Percentiles rank a stretch among this genome's conserved stretches.
These are phyloP conservation scores for Zaprionus obscuricornis DNA, from an alignment of 2,888 invertebrate species.

Conservation along the genomic window DNA sequence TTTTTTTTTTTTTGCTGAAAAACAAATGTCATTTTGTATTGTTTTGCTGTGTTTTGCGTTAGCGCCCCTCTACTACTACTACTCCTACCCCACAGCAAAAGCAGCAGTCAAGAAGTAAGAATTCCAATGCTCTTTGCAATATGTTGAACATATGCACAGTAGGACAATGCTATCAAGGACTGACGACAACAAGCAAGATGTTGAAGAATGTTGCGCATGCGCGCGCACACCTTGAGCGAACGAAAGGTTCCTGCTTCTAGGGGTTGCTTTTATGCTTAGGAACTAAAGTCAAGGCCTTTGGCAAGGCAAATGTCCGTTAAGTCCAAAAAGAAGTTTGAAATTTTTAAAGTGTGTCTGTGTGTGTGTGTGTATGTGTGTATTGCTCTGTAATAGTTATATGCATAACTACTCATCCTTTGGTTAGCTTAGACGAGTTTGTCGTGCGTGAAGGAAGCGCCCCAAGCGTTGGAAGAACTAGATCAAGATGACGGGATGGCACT, in stretches of 20 bases:
- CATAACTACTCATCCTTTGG: too few species aligned
- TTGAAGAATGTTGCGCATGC: conserved; percentile 58
- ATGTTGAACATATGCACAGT: conserved; percentile 61
- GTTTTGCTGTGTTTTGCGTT: conserved; percentile 17
- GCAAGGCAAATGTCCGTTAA: conserved; percentile 65
- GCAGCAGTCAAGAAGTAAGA: conserved; percentile 21
- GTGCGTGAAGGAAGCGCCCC: conserved; percentile 35
- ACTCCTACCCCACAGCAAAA: conserved; percentile 2
- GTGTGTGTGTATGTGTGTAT: too few species aligned
- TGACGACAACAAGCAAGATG: conserved; percentile 9
- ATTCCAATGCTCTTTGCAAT: conserved; percentile 60
- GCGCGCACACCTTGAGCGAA: conserved; percentile 69
- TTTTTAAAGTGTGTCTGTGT: too few species aligned
- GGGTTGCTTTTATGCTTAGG: conserved; percentile 53
- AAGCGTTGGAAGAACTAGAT: conserved; percentile 61
- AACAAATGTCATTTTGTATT: conserved; percentile 60
- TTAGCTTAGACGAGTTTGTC: conserved; percentile 32
- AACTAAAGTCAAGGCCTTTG: conserved; percentile 59
- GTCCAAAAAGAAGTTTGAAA: conserved; percentile 45
- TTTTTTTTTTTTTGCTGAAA: conserved; percentile 36
- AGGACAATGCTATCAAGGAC: conserved; percentile 39
- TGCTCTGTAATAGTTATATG: conserved; percentile 43
- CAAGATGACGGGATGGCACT: conserved; percentile 47
- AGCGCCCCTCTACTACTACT: conserved; percentile 30
- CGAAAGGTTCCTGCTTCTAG: conserved; percentile 26